Conservation (phyloP, 2,113 vertebrate species). For the Rafetus swinhoei region DNA sequence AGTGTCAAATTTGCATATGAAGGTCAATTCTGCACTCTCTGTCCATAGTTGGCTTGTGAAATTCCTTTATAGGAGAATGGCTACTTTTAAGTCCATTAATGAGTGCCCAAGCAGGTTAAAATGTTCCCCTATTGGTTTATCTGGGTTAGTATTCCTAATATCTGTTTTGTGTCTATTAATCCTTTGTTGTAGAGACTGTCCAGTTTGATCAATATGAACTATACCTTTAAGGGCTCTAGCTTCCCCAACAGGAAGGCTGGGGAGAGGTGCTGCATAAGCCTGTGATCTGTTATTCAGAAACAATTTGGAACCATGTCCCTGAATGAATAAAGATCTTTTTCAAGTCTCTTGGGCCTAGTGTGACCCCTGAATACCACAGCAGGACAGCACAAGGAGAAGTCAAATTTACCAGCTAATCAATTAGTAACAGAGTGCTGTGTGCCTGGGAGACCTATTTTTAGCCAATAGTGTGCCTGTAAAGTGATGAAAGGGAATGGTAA, state of each 20-base stretch:
- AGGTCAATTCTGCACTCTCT: no score
- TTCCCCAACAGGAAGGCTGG: not conserved
- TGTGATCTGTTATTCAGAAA: not conserved
- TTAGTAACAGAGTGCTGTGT: not conserved
- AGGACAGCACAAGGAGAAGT: not conserved
- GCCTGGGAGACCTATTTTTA: rapidly evolving
- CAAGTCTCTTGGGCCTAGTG: not conserved
- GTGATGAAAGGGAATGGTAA: not conserved
- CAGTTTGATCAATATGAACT: no score
- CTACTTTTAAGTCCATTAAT: no score
- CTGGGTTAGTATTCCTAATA: no score
- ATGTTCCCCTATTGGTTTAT: no score
- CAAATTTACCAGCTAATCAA: not conserved
- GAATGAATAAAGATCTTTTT: not conserved
- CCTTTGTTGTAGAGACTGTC: no score
- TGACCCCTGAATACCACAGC: not conserved
- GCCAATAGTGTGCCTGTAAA: rapidly evolving
- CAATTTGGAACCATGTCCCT: not conserved
- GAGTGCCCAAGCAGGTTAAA: no score
- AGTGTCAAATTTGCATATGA: no score
- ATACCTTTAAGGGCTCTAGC: not conserved
- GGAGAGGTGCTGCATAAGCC: not conserved
- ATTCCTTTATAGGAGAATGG: no score
- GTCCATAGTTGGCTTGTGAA: no score
- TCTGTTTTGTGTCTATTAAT: no score